Base-by-base conservation (phyloP, 92 coral and sea anemone species). In the Siderastrea radians region DNA sequence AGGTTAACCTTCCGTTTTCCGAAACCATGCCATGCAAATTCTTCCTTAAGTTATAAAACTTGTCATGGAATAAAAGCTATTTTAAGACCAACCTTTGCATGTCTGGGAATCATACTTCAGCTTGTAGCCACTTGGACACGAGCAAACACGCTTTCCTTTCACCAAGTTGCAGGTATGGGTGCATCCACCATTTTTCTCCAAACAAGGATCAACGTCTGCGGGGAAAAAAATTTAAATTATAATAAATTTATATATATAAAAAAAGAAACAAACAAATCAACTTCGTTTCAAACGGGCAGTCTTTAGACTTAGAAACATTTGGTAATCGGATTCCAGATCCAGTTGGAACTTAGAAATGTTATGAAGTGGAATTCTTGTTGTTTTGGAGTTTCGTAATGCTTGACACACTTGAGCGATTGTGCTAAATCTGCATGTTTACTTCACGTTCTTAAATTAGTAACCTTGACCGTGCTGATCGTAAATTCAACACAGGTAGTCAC, bases 161-260 rank as follows among this genome's bases (percentile, higher is more conserved):
- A 49, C 81, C 50, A 84, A 63, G 50, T 62, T 64, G 14, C 87
- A 84, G 43, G n/a, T 49, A 63, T 84, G 80, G 11, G 87, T 73
- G 45, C 87, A 84, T 9, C 54, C 87, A 14, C 87, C 87, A 61
- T 84, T 84, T 5, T 74, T 74, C 38, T 16, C 0, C 87, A 74
- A 51, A 14, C 87, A 84, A 44, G 87, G 87, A 63, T 84, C 87
- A n/a, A 84, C 44, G 46, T 84, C 87, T 84, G 62, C 49, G 50
- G 62, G 19, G 26, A 43, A 51, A 5, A 1, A 45, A 60, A 11
- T 1, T 53, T 58, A 14, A 26, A 11, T 46, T 49, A 13, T 11
- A 7, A 12, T 48, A 5, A 13, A 55, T 48, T 73, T 68, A 4
- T n/a, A 68, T 7, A 2, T 68, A 68, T 44, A 3, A 47, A 17